Conservation (phyloP, 2,797 vertebrate genomes). For the Apogon hyalosoma region DNA sequence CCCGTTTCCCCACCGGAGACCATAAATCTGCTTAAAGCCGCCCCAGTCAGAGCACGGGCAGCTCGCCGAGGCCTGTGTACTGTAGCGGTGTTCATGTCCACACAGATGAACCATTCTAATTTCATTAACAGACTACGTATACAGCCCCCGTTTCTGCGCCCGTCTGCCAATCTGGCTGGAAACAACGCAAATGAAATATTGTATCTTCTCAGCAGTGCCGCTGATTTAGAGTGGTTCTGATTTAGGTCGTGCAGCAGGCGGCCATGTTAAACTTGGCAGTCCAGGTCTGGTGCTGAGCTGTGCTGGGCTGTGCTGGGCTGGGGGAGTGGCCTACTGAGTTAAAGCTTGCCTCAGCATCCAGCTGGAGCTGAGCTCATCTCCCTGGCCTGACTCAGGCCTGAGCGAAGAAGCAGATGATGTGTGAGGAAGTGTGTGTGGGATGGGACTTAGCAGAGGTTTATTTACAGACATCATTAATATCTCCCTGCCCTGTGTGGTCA, state of each 20-base stretch:
- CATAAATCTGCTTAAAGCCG: constrained; percentile 76
- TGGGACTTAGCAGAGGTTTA: constrained; percentile 51
- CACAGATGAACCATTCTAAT: constrained; percentile 72
- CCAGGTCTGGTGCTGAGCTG: background rate
- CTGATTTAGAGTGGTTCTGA: constrained; percentile 63
- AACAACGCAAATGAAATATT: constrained; percentile 63
- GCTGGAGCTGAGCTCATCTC: constrained; percentile 78
- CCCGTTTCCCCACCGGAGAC: constrained; percentile 55
- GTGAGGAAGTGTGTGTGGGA: constrained; percentile 41
- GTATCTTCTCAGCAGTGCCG: constrained; percentile 47
- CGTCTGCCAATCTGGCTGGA: constrained; percentile 43
- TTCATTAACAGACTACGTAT: constrained; percentile 74
- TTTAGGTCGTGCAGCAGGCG: constrained; percentile 59
- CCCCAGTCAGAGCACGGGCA: constrained; percentile 49
- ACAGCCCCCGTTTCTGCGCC: constrained; percentile 30
- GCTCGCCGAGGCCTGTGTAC: constrained; percentile 39
- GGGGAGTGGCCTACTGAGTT: constrained; percentile 66
- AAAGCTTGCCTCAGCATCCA: constrained; percentile 74
- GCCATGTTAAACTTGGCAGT: constrained; percentile 59
- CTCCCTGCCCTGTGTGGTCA: constrained; percentile 61
- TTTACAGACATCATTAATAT: constrained; percentile 75
- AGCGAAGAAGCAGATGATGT: constrained; percentile 80
- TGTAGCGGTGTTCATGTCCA: constrained; percentile 42
- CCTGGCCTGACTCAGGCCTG: constrained; percentile 70
- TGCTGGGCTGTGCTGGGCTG: constrained; percentile 36